phyloP scores from a whole-genome alignment of 1,140 invertebrate genomes.

The Cyclargus thomasi region DNA sequence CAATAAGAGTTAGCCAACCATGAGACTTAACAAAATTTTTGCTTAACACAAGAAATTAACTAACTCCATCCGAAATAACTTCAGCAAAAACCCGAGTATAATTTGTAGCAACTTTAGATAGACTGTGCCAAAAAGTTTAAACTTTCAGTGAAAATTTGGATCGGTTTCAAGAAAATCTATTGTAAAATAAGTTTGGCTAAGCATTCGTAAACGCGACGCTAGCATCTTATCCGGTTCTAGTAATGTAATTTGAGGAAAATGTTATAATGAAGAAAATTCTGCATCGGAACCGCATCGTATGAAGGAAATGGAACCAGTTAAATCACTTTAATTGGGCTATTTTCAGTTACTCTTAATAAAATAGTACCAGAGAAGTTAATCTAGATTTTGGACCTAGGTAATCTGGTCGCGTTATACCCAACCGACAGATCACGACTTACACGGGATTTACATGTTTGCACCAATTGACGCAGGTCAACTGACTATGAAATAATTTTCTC shows the following conservation, averaged over 20 bases:
- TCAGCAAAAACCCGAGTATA: background rate
- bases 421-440: too few species aligned
- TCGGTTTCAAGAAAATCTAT: slow-evolving; percentile 1
- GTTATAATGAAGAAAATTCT: background rate
- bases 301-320: too few species aligned
- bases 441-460: too few species aligned
- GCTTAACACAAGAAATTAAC: background rate
- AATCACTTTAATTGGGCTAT: too few species aligned
- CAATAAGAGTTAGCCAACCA: background rate
- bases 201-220: background rate
- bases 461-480: too few species aligned
- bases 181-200: background rate
- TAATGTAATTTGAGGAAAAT: background rate
- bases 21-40: background rate
- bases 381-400: too few species aligned
- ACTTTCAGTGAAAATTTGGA: background rate
- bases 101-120: background rate
- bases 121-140: background rate
- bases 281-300: too few species aligned
- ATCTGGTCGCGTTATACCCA: too few species aligned
- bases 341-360: too few species aligned
- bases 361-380: too few species aligned
- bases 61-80: background rate
- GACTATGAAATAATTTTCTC: too few species aligned
- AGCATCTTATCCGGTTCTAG: background rate